phyloP scores from a whole-genome alignment of 1,140 invertebrate species.

The Brachionus rubens region DNA sequence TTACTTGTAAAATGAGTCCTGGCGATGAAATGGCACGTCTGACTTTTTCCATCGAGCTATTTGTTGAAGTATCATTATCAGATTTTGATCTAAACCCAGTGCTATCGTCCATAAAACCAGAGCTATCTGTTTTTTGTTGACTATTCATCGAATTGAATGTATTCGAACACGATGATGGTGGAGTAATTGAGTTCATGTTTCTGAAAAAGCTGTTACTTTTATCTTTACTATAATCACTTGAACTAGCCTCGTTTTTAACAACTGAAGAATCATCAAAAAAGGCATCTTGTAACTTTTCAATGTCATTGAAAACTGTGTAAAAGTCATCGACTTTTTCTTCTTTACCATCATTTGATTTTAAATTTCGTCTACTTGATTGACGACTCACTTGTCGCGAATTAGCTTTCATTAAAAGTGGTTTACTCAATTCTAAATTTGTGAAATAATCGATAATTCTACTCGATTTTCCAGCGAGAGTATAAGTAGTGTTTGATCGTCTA shows the following conservation, averaged over 20 bases:
- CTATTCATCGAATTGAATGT: not conserved
- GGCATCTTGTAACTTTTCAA: constrained; percentile 40
- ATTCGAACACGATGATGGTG: not conserved
- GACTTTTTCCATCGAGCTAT: constrained; percentile 30
- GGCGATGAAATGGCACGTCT: constrained; percentile 27
- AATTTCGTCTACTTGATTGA: not conserved
- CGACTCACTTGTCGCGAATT: not conserved
- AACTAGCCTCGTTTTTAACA: not conserved
- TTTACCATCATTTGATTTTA: not conserved
- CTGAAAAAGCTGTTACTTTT: not conserved
- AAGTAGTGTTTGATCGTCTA: constrained; percentile 35
- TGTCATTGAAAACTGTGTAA: constrained; percentile 8
- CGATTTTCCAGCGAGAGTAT: not conserved
- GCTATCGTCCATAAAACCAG: not conserved
- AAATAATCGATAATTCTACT: constrained; percentile 35
- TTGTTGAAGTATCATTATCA: not conserved
- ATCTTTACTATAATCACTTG: not conserved
- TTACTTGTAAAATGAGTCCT: not conserved
- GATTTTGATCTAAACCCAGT: constrained; percentile 14
- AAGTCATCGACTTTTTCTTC: not conserved
- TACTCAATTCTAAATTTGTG: constrained; percentile 24
- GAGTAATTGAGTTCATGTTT: not conserved
- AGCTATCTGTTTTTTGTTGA: constrained; percentile 14
- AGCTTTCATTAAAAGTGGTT: not conserved
- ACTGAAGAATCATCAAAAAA: constrained; percentile 29